Evolutionary conservation across 1,140 invertebrate species (phyloP).

Genomic region (Panagrolaimus sp.): DNA sequence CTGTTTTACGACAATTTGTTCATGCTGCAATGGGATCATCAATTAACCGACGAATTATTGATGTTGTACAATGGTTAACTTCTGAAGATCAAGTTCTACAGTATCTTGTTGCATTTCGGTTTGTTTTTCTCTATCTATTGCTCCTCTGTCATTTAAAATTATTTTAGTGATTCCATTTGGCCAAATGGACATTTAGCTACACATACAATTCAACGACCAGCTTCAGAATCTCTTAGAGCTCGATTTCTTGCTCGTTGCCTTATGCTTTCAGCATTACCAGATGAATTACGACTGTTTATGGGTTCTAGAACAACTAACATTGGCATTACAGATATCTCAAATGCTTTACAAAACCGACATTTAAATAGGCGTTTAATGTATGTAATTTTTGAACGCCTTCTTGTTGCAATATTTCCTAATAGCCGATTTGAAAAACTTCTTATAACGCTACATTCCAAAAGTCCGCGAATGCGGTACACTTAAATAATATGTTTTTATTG

Average conservation of each 20-base stretch:
- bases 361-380: slow-evolving; percentile 78
- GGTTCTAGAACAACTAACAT: slow-evolving; percentile 79
- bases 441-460: slow-evolving; percentile 66
- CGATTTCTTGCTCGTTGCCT: slow-evolving; percentile 44
- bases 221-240: slow-evolving; percentile 30
- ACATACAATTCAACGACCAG: slow-evolving; percentile 27
- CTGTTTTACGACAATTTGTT: slow-evolving; percentile 71
- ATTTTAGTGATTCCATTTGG: slow-evolving; percentile 60
- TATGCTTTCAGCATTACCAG: slow-evolving; percentile 63
- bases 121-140: slow-evolving; percentile 1
- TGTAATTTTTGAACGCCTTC: slow-evolving; percentile 76
- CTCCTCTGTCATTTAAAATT: slow-evolving; percentile 3
- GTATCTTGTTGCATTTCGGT: slow-evolving; percentile 77
- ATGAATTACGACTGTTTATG: slow-evolving; percentile 82
- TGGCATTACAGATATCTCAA: slow-evolving; percentile 80
- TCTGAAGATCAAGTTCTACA: slow-evolving; percentile 81
- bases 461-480: slow-evolving; percentile 42
- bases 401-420: slow-evolving; percentile 71
- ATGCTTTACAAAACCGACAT: slow-evolving; percentile 74
- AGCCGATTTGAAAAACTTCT: slow-evolving; percentile 68
- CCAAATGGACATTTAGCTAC: slow-evolving; percentile 59
- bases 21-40: slow-evolving; percentile 77
- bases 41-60: slow-evolving; percentile 80
- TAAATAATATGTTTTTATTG: neutral
- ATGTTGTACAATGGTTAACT: slow-evolving; percentile 78